Base-by-base conservation (phyloP, 2,797 vertebrate species). In the Borostomias antarcticus region DNA sequence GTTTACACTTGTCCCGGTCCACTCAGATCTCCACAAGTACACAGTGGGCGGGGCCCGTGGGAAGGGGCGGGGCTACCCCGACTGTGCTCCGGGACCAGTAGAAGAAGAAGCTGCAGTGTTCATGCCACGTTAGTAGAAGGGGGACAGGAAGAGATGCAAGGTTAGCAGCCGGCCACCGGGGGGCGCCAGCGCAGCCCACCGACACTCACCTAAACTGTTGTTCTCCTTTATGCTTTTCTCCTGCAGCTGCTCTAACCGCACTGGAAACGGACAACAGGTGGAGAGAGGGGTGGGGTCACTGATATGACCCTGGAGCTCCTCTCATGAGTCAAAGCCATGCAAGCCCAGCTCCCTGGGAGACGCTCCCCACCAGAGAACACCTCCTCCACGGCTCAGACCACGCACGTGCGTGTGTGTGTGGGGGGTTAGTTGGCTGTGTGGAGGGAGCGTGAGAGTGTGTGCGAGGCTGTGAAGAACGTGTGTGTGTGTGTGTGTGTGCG, bases 171-270 rank as follows among this genome's bases (percentile, higher is more conserved):
- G 15, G 21, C 7, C 19, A 2, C 26, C 9, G 33, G 6, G 25
- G 52, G 52, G 28, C 25, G 26, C 4, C 2, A 28, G 28, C 17
- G 26, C 30, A 3, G 10, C 15, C 23, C 2, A 43, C 33, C 64
- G 76, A 64, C 68, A 98, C 96, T 96, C 96, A 98, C 96, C 96
- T 89, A 97, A 91, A 77, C 95, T 97, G 95, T 91, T 96, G 94
- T 95, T 96, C 89, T 98, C 96, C 93, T 98, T 97, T 88, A 96
- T 91, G 91, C 94, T 96, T 97, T 98, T 98, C 93, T 97, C 96
- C 78, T 99, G 96, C 76, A 98, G 95, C 86, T 98, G 95, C 82
- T 97, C 96, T 97, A 98, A 98, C 82, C 95, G 95, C 88, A 97
- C 97, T 98, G 95, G 78, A 93, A 96, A 97, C 91, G 93, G 93